phyloP scores from a whole-genome alignment of 1,140 invertebrate genomes.

The Danaus melanippus region DNA sequence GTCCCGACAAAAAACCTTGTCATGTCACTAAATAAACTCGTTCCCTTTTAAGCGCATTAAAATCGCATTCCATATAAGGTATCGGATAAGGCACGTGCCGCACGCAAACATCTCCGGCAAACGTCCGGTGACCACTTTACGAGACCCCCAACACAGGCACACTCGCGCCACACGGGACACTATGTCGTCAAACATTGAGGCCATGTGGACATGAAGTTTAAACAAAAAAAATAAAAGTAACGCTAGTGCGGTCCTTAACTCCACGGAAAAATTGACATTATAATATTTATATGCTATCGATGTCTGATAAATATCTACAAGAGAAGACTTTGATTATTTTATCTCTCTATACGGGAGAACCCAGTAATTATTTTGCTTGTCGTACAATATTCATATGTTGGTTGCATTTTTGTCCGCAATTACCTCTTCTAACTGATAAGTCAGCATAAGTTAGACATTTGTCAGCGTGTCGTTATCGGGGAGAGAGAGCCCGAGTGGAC shows the following conservation, averaged over 20 bases:
- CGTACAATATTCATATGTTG: too few species aligned
- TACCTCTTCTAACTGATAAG: too few species aligned
- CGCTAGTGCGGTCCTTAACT: too few species aligned
- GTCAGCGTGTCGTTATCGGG: constrained; percentile 13
- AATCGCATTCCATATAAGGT: constrained; percentile 56
- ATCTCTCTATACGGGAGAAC: too few species aligned
- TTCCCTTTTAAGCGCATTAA: constrained; percentile 56
- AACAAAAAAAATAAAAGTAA: too few species aligned
- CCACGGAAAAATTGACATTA: too few species aligned
- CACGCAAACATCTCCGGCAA: constrained; percentile 32
- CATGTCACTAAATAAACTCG: constrained; percentile 39
- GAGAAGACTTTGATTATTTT: too few species aligned
- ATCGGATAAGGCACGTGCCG: constrained; percentile 58
- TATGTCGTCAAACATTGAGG: constrained; percentile 17
- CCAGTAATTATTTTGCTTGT: too few species aligned
- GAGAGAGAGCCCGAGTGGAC: constrained; percentile 4
- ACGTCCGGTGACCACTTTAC: constrained; percentile 15
- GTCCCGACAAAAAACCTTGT: constrained; percentile 45
- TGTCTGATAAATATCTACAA: too few species aligned
- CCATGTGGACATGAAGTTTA: constrained; percentile 2
- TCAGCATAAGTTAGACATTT: background rate
- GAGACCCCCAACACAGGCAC: constrained; percentile 8
- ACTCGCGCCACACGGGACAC: constrained; percentile 10
- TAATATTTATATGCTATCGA: too few species aligned
- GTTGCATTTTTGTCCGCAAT: too few species aligned